Percentiles rank a stretch among this genome's conserved stretches.
phyloP scores from a whole-genome alignment of 2,113 vertebrate genomes.

The Polypterus senegalus region DNA sequence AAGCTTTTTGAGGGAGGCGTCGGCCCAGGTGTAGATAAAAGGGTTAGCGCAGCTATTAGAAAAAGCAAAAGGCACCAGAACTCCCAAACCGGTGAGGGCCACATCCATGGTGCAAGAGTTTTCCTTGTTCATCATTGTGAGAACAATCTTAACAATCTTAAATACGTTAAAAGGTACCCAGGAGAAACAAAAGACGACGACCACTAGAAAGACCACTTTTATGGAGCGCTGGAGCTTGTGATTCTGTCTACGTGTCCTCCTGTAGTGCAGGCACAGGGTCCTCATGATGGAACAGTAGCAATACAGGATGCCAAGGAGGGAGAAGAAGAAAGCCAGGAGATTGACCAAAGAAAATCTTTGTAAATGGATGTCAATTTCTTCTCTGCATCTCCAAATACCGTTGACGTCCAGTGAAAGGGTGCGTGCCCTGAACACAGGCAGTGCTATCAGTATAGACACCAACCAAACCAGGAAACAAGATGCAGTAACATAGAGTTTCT shows the following conservation, averaged over 20 bases:
- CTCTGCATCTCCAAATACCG: slow-evolving; percentile 37
- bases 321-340: slow-evolving; percentile 48
- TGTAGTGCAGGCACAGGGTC: slow-evolving; percentile 46
- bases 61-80: slow-evolving; percentile 51
- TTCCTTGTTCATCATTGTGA: slow-evolving; percentile 15
- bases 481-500: slow-evolving; percentile 19
- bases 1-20: slow-evolving; percentile 41
- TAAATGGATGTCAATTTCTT: slow-evolving; percentile 12
- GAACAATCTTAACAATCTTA: slow-evolving; percentile 38
- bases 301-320: slow-evolving; percentile 45
- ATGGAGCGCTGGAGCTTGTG: slow-evolving; percentile 54
- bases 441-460: slow-evolving; percentile 43
- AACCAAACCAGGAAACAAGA: slow-evolving; percentile 44
- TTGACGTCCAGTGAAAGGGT: slow-evolving; percentile 25
- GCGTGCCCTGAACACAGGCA: slow-evolving; percentile 45
- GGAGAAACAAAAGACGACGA: slow-evolving; percentile 48
- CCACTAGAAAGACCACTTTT: slow-evolving; percentile 43
- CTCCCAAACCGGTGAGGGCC: slow-evolving; percentile 35
- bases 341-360: slow-evolving; percentile 32
- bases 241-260: slow-evolving; percentile 37
- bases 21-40: slow-evolving; percentile 51
- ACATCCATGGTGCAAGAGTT: slow-evolving; percentile 18
- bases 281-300: slow-evolving; percentile 51
- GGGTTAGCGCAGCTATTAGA: slow-evolving; percentile 59
- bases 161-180: slow-evolving; percentile 59